A percentile compares a stretch with the other conserved stretches of the same genome.
Conservation (phyloP, 2,797 vertebrate genomes). For the Rhincodon typus region DNA sequence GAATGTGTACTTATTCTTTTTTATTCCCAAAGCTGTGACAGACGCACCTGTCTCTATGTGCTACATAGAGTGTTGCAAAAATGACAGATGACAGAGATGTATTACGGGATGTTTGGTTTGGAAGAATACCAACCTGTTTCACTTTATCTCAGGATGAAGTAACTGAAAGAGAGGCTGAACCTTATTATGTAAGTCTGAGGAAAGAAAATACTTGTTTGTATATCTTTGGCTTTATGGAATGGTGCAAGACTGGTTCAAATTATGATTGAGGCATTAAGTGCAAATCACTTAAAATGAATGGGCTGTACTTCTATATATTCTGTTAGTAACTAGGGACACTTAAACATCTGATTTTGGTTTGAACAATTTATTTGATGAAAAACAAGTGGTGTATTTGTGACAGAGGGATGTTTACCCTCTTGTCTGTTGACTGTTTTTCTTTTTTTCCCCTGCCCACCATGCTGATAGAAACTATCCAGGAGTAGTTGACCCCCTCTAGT, state of each 20-base stretch:
- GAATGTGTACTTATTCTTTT: neutral
- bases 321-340: neutral
- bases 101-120: slow-evolving; percentile 94
- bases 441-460: neutral
- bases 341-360: neutral
- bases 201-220: neutral
- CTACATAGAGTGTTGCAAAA: slow-evolving; percentile 60
- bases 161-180: slow-evolving; percentile 90
- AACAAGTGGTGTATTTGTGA: neutral
- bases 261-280: neutral
- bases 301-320: neutral
- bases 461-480: neutral
- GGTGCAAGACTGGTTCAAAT: no score
- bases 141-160: slow-evolving; percentile 87
- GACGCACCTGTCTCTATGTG: slow-evolving; percentile 59
- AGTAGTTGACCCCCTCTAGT: neutral
- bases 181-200: slow-evolving; percentile 82
- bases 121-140: slow-evolving; percentile 91
- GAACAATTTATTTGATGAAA: neutral
- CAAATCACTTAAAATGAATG: neutral
- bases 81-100: slow-evolving; percentile 99
- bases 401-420: neutral
- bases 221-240: neutral
- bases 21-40: slow-evolving; percentile 15
- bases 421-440: neutral